phyloP scores from a whole-genome alignment of 2,113 vertebrate species.

The Patagioenas fasciata region DNA sequence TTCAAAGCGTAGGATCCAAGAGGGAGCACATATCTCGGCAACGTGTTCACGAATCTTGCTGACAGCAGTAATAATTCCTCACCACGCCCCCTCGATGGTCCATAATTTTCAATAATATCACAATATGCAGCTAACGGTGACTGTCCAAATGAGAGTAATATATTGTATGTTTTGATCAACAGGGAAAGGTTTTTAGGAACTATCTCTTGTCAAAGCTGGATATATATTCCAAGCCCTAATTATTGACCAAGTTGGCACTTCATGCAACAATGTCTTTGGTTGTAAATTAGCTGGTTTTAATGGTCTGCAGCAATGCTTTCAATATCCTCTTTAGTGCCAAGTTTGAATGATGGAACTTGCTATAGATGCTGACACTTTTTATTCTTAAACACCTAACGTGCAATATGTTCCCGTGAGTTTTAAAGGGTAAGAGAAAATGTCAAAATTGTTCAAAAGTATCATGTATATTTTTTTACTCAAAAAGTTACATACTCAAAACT shows the following conservation, averaged over 20 bases:
- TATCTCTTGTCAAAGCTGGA: conserved; percentile 7
- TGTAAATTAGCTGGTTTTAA: conserved; percentile 70
- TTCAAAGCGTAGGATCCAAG: not conserved
- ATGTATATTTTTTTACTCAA: conserved; percentile 69
- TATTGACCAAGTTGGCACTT: conserved; percentile 57
- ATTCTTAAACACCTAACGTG: conserved; percentile 69
- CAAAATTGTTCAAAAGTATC: conserved; percentile 76
- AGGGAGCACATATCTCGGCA: not conserved
- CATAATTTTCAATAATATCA: conserved; percentile 24
- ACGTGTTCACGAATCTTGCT: not conserved
- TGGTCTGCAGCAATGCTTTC: conserved; percentile 65
- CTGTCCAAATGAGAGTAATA: conserved; percentile 28
- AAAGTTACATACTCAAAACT: conserved; percentile 76
- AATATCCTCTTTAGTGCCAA: conserved; percentile 64
- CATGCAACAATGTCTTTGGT: conserved; percentile 43
- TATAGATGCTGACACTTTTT: conserved; percentile 73
- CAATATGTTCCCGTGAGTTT: conserved; percentile 65
- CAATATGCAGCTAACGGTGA: not conserved
- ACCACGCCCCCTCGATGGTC: not conserved
- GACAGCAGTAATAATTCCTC: conserved; percentile 36
- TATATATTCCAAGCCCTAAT: conserved; percentile 35
- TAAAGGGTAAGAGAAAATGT: conserved; percentile 78
- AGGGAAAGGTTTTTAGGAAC: conserved; percentile 35
- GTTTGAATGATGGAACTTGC: conserved; percentile 70
- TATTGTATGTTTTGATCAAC: conserved; percentile 31